Percentiles rank a stretch among this genome's conserved stretches.
Evolutionary conservation across 2,113 vertebrate species (phyloP).

Genomic region (Lontra canadensis): DNA sequence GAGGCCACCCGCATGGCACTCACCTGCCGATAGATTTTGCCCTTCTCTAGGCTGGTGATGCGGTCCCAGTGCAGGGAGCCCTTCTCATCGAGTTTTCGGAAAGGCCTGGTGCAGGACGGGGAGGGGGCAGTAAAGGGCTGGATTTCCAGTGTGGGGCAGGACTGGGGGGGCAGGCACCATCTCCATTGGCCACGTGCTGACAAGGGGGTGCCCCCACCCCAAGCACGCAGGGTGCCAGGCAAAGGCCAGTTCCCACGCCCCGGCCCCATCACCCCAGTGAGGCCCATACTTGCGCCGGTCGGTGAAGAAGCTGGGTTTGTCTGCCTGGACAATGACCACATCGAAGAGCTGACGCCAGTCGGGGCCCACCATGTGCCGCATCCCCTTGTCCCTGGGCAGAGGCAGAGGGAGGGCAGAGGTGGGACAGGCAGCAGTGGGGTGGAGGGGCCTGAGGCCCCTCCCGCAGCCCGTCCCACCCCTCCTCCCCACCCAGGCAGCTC

Average conservation of each 20-base stretch:
- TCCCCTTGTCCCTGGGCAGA: conserved; percentile 86
- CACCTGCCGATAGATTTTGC: conserved; percentile 90
- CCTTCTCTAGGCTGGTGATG: conserved; percentile 87
- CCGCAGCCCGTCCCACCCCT: fast-evolving
- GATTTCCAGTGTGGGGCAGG: neutral
- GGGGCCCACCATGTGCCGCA: conserved; percentile 89
- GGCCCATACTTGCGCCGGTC: conserved; percentile 85
- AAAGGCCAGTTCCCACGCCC: neutral
- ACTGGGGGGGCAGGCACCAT: neutral
- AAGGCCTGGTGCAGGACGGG: conserved; percentile 80
- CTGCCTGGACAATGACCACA: conserved; percentile 88
- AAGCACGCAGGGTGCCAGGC: neutral
- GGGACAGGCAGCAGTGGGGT: neutral
- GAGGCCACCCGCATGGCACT: neutral
- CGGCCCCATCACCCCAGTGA: fast-evolving
- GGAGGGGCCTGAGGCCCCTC: neutral
- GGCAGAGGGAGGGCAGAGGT: neutral
- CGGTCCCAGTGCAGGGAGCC: conserved; percentile 89
- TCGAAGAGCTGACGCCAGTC: conserved; percentile 89
- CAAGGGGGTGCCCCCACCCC: neutral
- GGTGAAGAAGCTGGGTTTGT: conserved; percentile 89
- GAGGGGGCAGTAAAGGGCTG: fast-evolving
- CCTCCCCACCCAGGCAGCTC: conserved; percentile 59
- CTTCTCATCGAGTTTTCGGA: conserved; percentile 87
- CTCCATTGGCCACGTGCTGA: too few relatives aligned